Evolutionary conservation across 2,113 vertebrate species (phyloP).

Genomic region (Laticauda colubrina): DNA sequence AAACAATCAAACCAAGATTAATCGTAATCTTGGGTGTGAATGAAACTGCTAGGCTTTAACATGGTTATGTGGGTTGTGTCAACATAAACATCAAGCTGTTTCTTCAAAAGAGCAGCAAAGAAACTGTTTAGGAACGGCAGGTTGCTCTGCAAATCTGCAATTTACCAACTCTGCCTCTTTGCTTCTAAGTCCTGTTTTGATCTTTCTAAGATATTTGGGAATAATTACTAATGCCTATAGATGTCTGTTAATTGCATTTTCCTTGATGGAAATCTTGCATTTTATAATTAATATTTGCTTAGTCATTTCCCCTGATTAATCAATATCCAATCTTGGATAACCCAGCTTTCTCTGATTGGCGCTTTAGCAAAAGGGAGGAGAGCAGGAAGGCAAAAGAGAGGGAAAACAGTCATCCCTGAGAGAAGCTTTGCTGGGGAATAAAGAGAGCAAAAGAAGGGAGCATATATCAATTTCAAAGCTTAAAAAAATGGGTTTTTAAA

Average conservation of each 20-base stretch:
- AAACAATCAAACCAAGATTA: neutral
- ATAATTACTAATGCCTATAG: neutral
- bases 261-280: neutral
- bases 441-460: neutral
- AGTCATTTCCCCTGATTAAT: conserved; percentile 15
- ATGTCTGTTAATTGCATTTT: neutral
- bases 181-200: neutral
- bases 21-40: neutral
- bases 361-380: neutral
- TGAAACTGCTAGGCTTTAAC: neutral
- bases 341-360: neutral
- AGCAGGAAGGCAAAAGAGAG: neutral
- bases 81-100: neutral
- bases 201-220: neutral
- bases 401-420: neutral
- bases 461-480: neutral
- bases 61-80: neutral
- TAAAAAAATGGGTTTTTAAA: neutral
- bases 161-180: neutral
- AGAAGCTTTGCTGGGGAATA: neutral
- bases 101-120: neutral
- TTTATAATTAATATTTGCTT: conserved; percentile 16
- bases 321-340: neutral
- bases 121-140: neutral
- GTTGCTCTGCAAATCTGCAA: neutral